Evolutionary conservation across 2,888 invertebrate species (phyloP).

Genomic region (Cheilosia vernalis): DNA sequence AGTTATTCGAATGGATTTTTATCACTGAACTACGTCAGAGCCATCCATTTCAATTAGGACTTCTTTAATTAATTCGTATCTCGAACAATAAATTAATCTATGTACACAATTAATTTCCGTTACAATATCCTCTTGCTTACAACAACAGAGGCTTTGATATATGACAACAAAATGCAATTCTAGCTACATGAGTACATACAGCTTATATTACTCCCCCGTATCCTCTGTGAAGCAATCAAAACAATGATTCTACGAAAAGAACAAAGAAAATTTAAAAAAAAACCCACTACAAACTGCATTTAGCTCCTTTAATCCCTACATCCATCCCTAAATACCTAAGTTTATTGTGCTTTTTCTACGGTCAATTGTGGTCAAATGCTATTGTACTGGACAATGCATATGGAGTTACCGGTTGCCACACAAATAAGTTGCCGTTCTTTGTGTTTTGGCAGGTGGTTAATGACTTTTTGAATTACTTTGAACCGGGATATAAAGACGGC

Average conservation of each 20-base stretch:
- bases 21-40: not conserved
- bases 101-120: not conserved
- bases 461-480: not conserved
- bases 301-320: not conserved
- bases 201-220: not conserved
- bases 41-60: not conserved
- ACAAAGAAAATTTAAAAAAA: constrained; percentile 23
- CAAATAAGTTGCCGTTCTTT: not conserved
- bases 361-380: too few species aligned
- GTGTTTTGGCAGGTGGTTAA: not conserved
- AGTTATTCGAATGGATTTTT: too few species aligned
- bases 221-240: not conserved
- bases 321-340: too few species aligned
- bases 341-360: too few species aligned
- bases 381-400: not conserved
- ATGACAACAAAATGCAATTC: not conserved
- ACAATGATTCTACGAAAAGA: not conserved
- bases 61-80: not conserved
- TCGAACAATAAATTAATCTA: too few species aligned
- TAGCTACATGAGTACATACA: not conserved
- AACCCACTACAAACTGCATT: constrained; percentile 22
- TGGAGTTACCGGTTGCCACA: not conserved
- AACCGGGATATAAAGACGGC: not conserved
- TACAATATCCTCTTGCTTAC: not conserved
- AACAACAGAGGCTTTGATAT: not conserved